Evolutionary conservation across 2,797 vertebrate species (phyloP).

Genomic region (Silurus aristotelis): DNA sequence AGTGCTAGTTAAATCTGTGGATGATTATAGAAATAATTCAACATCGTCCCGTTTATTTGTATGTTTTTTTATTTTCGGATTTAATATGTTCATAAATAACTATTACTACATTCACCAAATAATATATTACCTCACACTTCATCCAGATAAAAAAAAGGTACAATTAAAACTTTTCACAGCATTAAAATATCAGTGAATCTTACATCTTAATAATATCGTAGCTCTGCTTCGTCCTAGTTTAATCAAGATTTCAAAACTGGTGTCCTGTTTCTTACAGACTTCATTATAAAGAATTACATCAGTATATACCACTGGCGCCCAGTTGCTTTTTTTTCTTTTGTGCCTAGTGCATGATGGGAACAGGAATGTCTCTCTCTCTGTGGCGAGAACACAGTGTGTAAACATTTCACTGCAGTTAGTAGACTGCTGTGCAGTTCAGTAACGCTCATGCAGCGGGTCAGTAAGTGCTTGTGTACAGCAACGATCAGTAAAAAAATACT

Average conservation of each 20-base stretch:
- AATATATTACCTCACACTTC: constrained; percentile 96
- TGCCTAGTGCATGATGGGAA: constrained; percentile 33
- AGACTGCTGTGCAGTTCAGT: constrained; percentile 11
- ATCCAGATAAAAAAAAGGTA: constrained; percentile 83
- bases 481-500: constrained; percentile 29
- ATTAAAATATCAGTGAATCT: constrained; percentile 57
- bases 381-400: constrained; percentile 39
- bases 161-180: constrained; percentile 89
- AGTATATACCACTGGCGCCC: not conserved
- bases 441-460: constrained; percentile 24
- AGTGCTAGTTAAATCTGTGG: no score
- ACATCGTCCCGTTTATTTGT: no score
- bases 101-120: constrained; percentile 96
- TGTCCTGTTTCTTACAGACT: constrained; percentile 34
- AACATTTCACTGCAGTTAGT: constrained; percentile 33
- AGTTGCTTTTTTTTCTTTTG: not conserved
- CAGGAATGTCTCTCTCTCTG: constrained; percentile 26
- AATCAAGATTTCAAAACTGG: constrained; percentile 42
- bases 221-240: constrained; percentile 16
- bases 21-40: not conserved
- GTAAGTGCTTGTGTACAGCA: constrained; percentile 39
- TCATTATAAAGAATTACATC: constrained; percentile 24
- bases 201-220: constrained; percentile 24
- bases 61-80: constrained; percentile 80
- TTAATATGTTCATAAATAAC: constrained; percentile 97